Evolutionary conservation across 2,113 vertebrate genomes (phyloP).

Genomic region (Erinaceus europaeus): DNA sequence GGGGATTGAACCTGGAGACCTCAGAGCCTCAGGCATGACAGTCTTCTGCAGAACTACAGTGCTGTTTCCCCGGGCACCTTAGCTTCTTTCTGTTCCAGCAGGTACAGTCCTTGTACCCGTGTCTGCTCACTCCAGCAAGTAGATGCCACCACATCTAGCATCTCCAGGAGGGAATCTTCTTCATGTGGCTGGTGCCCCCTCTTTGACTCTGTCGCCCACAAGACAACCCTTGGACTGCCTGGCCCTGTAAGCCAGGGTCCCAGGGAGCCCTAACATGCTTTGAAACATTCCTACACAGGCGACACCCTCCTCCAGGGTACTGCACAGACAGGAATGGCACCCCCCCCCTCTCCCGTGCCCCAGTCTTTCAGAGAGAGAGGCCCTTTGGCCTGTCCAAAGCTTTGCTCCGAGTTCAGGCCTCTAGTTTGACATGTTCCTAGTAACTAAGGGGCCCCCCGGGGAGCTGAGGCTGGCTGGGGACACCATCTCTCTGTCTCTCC

Average conservation of each 20-base stretch:
- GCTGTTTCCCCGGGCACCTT: too few relatives aligned
- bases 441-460: background rate
- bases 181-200: background rate
- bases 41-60: too few relatives aligned
- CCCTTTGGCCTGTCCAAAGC: background rate
- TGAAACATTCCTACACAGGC: background rate
- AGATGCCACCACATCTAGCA: too few relatives aligned
- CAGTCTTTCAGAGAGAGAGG: background rate
- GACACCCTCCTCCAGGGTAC: background rate
- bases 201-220: background rate
- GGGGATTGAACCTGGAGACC: too few relatives aligned
- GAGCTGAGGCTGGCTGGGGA: background rate
- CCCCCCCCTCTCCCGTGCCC: background rate
- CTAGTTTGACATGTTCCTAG: background rate
- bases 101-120: too few relatives aligned
- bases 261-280: background rate
- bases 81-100: too few relatives aligned
- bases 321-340: background rate
- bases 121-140: too few relatives aligned
- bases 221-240: background rate
- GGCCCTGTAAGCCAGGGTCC: background rate
- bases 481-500: background rate
- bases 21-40: too few relatives aligned
- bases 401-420: background rate
- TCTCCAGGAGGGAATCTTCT: too few relatives aligned